phyloP scores from a whole-genome alignment of 2,113 vertebrate species.

The Paedocypris sp. region DNA sequence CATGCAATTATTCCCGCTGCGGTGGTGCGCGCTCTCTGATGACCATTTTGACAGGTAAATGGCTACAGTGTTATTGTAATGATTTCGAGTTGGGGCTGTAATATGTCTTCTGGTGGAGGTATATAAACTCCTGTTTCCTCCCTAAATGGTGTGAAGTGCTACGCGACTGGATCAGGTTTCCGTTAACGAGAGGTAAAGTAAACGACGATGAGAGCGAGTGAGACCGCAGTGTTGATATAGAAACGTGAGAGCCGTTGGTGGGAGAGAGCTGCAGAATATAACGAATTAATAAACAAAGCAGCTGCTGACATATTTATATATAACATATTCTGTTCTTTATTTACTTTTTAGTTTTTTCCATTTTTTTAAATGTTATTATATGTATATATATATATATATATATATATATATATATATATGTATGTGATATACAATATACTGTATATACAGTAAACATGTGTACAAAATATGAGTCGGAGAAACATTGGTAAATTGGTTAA shows the following conservation, averaged over 20 bases:
- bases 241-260: slow-evolving; percentile 16
- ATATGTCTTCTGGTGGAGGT: slow-evolving; percentile 4
- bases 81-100: slow-evolving; percentile 5
- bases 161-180: slow-evolving; percentile 23
- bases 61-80: slow-evolving; percentile 26
- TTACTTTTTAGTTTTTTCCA: not conserved
- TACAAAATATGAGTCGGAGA: no score
- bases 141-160: not conserved
- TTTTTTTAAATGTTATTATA: not conserved
- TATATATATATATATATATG: not conserved
- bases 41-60: slow-evolving; percentile 25
- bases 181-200: slow-evolving; percentile 33
- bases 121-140: slow-evolving; percentile 23
- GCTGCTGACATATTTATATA: not conserved
- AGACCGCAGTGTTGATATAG: slow-evolving; percentile 29
- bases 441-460: not conserved
- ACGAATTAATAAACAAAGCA: not conserved
- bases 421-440: not conserved
- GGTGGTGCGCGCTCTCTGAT: not conserved
- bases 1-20: not conserved
- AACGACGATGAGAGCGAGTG: slow-evolving; percentile 4
- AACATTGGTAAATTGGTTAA: no score
- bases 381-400: not conserved
- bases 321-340: not conserved
- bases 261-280: not conserved